Evolutionary conservation across 37 sponge, comb jelly and placozoan species (phyloP).

Genomic region (Spongia lamella): DNA sequence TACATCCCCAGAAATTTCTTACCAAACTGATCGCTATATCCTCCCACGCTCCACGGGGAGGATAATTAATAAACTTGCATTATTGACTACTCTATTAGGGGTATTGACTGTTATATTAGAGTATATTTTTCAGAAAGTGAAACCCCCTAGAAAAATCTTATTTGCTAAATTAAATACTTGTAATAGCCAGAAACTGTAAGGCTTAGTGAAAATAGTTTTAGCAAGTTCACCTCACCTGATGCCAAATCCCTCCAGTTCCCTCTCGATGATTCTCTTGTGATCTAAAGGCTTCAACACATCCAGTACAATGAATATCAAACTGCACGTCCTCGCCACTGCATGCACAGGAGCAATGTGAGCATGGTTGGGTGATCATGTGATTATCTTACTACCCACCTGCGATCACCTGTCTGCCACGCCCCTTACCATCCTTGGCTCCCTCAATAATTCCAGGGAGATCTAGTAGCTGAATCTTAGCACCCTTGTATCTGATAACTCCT

Average conservation of each 20-base stretch:
- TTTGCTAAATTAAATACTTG: too few relatives aligned
- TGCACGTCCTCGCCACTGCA: constrained; percentile 90
- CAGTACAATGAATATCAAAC: constrained; percentile 94
- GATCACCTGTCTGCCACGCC: constrained; percentile 96
- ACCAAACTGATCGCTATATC: too few relatives aligned
- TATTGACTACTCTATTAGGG: too few relatives aligned
- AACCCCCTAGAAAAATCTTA: too few relatives aligned
- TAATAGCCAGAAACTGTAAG: not conserved
- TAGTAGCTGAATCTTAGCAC: constrained; percentile 93
- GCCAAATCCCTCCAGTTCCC: constrained; percentile 96
- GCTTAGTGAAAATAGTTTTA: not conserved
- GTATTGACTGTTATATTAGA: not conserved
- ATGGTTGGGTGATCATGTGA: not conserved
- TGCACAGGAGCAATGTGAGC: not conserved
- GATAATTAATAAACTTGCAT: too few relatives aligned
- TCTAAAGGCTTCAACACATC: constrained; percentile 97
- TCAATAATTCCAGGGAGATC: constrained; percentile 99
- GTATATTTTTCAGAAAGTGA: not conserved
- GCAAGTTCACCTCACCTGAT: constrained; percentile 44
- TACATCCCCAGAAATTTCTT: too few relatives aligned
- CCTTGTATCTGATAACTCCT: constrained; percentile 90
- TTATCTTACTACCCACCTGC: constrained; percentile 36
- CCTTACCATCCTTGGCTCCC: constrained; percentile 99
- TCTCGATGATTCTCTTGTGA: constrained; percentile 92
- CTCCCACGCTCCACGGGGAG: too few relatives aligned